phyloP scores from a whole-genome alignment of 2,797 vertebrate genomes.

The Falco novaeseelandiae region DNA sequence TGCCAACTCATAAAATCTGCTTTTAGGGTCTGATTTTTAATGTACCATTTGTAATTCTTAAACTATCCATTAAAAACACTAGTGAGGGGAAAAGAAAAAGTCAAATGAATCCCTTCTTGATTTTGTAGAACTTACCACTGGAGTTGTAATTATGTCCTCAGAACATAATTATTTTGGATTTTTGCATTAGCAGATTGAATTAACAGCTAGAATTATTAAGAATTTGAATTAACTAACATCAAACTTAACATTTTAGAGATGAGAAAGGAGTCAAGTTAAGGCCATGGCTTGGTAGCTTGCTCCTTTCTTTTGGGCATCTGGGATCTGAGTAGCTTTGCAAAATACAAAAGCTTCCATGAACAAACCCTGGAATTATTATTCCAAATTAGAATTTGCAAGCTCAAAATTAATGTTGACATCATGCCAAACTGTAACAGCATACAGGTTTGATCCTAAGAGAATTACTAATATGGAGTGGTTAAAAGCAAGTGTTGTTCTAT shows the following conservation, averaged over 20 bases:
- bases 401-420: background rate
- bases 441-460: background rate
- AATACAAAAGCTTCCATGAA: background rate
- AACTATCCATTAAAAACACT: constrained; percentile 12
- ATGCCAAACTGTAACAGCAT: background rate
- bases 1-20: constrained; percentile 7
- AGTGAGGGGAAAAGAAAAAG: background rate
- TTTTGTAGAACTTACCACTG: background rate
- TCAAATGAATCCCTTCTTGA: background rate
- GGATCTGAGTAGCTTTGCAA: background rate
- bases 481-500: background rate
- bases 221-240: constrained; percentile 22
- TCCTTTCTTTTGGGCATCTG: background rate
- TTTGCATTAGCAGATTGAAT: background rate
- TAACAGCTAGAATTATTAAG: constrained; percentile 7
- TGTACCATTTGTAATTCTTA: constrained; percentile 12
- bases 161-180: constrained; percentile 39
- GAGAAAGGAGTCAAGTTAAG: background rate
- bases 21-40: constrained; percentile 20
- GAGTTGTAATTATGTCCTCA: constrained; percentile 31
- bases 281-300: background rate
- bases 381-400: background rate
- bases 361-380: background rate
- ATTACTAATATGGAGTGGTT: background rate
- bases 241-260: background rate